phyloP scores from a whole-genome alignment of 2,797 vertebrate species.

The Typhlichthys subterraneus region DNA sequence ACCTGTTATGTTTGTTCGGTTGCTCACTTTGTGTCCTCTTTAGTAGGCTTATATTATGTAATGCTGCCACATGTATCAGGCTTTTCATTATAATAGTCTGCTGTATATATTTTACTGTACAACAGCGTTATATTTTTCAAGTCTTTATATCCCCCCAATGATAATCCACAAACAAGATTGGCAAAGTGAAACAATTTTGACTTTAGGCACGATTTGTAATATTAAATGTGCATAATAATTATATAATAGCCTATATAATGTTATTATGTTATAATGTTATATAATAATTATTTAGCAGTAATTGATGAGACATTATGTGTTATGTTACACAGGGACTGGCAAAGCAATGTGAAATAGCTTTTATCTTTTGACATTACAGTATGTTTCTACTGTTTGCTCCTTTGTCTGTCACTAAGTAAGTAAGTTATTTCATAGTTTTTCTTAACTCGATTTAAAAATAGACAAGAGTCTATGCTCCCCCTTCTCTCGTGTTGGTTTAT shows the following conservation, averaged over 20 bases:
- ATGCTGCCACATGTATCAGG: background rate
- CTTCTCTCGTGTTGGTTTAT: slow-evolving; percentile 43
- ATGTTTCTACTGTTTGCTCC: background rate
- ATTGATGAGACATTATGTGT: too few relatives aligned
- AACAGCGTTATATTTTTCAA: too few relatives aligned
- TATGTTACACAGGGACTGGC: too few relatives aligned
- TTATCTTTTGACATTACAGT: background rate
- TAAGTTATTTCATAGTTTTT: background rate
- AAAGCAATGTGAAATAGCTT: too few relatives aligned
- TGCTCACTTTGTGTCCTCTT: slow-evolving; percentile 62
- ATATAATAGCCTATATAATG: too few relatives aligned
- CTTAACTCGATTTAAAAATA: background rate
- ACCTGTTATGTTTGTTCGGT: slow-evolving; percentile 13
- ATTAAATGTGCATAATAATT: too few relatives aligned
- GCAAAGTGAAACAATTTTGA: too few relatives aligned
- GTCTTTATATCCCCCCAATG: too few relatives aligned
- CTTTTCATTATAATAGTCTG: background rate
- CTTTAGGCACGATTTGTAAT: too few relatives aligned
- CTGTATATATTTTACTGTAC: background rate
- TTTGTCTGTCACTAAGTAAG: background rate
- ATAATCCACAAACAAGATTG: too few relatives aligned
- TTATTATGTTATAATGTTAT: too few relatives aligned
- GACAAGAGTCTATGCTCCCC: slow-evolving; percentile 19
- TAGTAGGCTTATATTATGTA: background rate
- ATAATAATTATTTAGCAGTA: too few relatives aligned